Evolutionary conservation across 2,797 vertebrate species (phyloP).

Genomic region (Hapalemur alaotrensis): DNA sequence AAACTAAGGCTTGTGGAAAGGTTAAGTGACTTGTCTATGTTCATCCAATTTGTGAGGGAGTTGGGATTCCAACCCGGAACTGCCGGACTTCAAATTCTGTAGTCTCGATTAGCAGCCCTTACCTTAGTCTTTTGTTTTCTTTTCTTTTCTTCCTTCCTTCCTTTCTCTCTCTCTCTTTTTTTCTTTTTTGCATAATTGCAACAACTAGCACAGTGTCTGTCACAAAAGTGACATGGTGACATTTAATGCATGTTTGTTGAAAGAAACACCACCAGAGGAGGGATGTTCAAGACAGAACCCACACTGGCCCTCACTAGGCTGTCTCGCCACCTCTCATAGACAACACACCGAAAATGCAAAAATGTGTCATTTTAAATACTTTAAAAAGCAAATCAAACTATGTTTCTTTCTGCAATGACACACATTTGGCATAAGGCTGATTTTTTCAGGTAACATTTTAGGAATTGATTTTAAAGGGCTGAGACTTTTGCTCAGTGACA

Average conservation of each 20-base stretch:
- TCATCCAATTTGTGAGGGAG: neutral
- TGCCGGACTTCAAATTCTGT: neutral
- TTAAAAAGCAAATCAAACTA: neutral
- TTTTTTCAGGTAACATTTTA: slow-evolving; percentile 28
- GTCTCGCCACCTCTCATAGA: neutral
- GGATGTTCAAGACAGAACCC: neutral
- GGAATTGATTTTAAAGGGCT: neutral
- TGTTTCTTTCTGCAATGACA: neutral
- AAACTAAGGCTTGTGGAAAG: neutral
- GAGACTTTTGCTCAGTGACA: neutral
- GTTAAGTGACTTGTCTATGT: neutral
- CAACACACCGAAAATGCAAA: neutral
- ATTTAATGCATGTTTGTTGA: neutral
- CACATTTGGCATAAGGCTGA: neutral
- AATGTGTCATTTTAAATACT: neutral
- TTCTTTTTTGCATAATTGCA: neutral
- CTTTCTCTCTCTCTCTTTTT: accelerated
- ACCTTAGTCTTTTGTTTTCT: too few relatives aligned
- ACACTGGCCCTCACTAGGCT: neutral
- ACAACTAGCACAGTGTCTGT: neutral
- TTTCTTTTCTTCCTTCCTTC: neutral
- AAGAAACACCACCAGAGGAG: neutral
- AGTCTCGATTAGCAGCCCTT: neutral
- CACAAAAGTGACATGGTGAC: neutral
- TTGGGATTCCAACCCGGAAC: neutral